These are phyloP conservation scores for Premnoplex brunnescens DNA, from an alignment of 2,797 vertebrate genomes.

Conservation along the genomic window DNA sequence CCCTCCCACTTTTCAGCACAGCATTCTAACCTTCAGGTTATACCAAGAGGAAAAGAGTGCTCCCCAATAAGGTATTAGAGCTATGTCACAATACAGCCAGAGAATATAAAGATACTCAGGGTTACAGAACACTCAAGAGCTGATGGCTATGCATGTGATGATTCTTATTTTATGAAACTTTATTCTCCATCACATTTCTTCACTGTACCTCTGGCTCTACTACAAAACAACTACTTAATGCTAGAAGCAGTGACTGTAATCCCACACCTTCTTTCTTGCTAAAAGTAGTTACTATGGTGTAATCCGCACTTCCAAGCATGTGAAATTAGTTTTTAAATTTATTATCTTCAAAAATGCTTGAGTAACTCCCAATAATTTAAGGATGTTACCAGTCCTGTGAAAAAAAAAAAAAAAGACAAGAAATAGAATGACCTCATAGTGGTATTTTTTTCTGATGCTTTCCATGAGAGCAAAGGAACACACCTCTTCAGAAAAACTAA, in stretches of 20 bases:
- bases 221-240: background rate
- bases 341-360: background rate
- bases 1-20: background rate
- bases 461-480: background rate
- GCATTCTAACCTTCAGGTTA: background rate
- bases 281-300: background rate
- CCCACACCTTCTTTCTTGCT: background rate
- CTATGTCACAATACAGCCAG: accelerated
- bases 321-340: background rate
- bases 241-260: background rate
- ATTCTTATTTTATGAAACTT: background rate
- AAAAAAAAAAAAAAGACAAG: background rate
- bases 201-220: background rate
- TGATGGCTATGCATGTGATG: background rate
- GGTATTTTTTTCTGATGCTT: background rate
- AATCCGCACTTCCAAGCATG: background rate
- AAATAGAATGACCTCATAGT: background rate
- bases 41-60: background rate
- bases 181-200: background rate
- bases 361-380: background rate
- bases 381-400: background rate
- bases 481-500: background rate
- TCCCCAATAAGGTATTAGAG: background rate
- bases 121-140: background rate
- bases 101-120: background rate